phyloP scores from a whole-genome alignment of 2,113 vertebrate species.

The Archocentrus centrarchus region DNA sequence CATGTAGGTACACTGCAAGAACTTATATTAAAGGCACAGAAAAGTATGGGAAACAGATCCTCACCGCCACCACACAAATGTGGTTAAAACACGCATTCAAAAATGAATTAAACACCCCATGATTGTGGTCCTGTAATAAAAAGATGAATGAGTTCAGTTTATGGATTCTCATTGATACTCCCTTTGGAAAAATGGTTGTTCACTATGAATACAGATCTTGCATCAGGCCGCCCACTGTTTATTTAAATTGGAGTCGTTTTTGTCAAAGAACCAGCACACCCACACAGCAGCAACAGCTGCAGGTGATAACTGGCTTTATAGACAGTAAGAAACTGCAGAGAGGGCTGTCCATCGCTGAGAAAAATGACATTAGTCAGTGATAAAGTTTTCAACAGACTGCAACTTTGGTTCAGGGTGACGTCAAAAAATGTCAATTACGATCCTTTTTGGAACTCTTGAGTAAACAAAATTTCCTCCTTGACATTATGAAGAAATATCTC shows the following conservation, averaged over 20 bases:
- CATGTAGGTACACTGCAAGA: neutral
- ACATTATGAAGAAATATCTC: neutral
- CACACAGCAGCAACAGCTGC: constrained; percentile 35
- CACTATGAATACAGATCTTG: constrained; percentile 31
- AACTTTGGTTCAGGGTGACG: neutral
- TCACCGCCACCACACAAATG: neutral
- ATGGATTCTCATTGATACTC: constrained; percentile 29
- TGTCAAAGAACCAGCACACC: constrained; percentile 16
- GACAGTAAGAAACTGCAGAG: neutral
- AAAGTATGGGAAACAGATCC: neutral
- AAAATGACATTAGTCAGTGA: neutral
- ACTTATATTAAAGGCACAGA: neutral
- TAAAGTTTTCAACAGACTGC: neutral
- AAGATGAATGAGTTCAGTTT: constrained; percentile 34
- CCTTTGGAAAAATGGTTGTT: constrained; percentile 29
- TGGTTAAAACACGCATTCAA: neutral
- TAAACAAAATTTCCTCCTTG: neutral
- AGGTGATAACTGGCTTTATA: constrained; percentile 17
- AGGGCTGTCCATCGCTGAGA: neutral
- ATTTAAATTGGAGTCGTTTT: constrained; percentile 44
- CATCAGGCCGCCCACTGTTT: constrained; percentile 23
- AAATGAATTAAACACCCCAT: constrained; percentile 8
- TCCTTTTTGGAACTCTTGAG: neutral
- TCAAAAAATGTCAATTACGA: constrained; percentile 10
- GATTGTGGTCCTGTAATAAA: constrained; percentile 12